A percentile compares a stretch with the other conserved stretches of the same genome.
phyloP scores from a whole-genome alignment of 2,888 invertebrate species.

The Geophilus truncorum region DNA sequence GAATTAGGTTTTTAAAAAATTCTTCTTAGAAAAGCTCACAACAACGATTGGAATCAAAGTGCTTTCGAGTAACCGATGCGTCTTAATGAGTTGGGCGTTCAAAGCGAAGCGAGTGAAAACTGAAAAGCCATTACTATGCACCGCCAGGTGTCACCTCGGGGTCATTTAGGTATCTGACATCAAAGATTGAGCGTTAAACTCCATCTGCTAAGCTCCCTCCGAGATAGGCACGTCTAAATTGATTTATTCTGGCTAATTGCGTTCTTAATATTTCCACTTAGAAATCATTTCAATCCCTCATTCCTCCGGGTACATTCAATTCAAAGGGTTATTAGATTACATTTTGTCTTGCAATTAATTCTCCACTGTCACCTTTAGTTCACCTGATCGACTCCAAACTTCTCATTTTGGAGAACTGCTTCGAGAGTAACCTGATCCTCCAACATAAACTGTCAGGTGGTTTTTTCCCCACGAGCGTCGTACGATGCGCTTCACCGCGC shows the following conservation, averaged over 20 bases:
- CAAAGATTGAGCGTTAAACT: constrained; percentile 1
- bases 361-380: not conserved
- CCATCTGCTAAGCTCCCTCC: not conserved
- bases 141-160: not conserved
- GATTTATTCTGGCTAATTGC: not conserved
- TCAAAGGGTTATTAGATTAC: not conserved
- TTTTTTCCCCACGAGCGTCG: constrained; percentile 5
- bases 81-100: not conserved
- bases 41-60: too few relatives aligned
- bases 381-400: not conserved
- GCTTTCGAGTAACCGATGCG: not conserved
- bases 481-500: not conserved
- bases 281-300: not conserved
- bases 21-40: too few relatives aligned
- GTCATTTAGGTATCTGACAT: not conserved
- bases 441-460: constrained; percentile 5
- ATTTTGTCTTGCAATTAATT: not conserved
- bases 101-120: not conserved
- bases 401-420: not conserved
- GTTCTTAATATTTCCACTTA: constrained; percentile 18
- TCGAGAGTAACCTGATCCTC: constrained; percentile 13
- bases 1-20: too few relatives aligned
- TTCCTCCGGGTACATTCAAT: not conserved
- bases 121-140: not conserved
- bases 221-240: not conserved